A percentile compares a stretch with the other conserved stretches of the same genome.
phyloP scores from a whole-genome alignment of 1,140 invertebrate species.

The Protaetia brevitarsis region DNA sequence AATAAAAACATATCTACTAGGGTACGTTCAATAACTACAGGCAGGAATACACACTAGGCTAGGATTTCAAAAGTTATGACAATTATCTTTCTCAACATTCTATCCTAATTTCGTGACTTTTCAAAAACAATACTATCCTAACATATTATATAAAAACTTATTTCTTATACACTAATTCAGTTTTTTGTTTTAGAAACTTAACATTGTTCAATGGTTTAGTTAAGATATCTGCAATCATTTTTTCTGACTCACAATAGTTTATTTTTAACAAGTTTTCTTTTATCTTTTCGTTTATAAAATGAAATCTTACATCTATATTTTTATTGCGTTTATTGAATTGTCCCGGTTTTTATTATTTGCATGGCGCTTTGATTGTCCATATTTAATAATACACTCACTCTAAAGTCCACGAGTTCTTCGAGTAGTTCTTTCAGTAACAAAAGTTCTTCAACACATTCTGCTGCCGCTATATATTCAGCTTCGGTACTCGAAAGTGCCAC shows the following conservation, averaged over 20 bases:
- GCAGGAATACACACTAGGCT: no score
- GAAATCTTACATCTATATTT: constrained; percentile 5
- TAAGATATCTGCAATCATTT: no score
- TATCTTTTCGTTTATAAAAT: constrained; percentile 9
- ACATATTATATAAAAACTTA: no score
- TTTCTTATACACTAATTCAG: no score
- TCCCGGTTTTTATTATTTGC: constrained; percentile 17
- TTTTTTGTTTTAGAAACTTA: no score
- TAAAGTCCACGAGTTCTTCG: background rate
- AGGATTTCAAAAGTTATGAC: no score
- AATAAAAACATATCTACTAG: no score
- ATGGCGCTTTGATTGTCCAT: constrained; percentile 26
- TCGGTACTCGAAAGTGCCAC: constrained; percentile 47
- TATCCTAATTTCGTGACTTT: no score
- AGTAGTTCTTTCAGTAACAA: constrained; percentile 35
- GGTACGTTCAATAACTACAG: no score
- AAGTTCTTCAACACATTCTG: constrained; percentile 41
- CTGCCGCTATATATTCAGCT: constrained; percentile 46
- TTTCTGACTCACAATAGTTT: constrained; percentile 14
- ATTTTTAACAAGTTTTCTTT: constrained; percentile 7
- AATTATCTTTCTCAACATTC: no score
- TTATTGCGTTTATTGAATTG: background rate
- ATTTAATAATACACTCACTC: background rate
- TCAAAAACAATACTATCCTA: no score
- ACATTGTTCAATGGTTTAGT: no score